Conservation (phyloP, 35 echinoderm and acorn worm species). For the Patiria miniata region DNA sequence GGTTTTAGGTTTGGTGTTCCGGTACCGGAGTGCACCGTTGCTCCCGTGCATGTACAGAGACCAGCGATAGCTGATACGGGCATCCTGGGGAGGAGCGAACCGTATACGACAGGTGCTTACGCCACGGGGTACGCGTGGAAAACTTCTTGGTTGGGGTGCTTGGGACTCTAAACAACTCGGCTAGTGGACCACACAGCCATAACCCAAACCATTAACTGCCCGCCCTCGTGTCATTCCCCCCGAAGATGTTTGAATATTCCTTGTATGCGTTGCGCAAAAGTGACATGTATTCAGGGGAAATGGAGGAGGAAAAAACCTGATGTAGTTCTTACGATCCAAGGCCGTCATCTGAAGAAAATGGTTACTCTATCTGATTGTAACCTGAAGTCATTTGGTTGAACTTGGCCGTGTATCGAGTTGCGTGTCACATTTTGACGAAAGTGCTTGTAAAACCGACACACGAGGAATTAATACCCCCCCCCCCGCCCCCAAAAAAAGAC, state of each 20-base stretch:
- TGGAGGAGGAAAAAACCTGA: not conserved
- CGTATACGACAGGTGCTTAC: not conserved
- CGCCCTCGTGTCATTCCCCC: not conserved
- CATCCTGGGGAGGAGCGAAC: not conserved
- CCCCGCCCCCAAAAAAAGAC: not conserved
- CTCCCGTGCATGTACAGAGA: not conserved
- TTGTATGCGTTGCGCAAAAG: conserved; percentile 9
- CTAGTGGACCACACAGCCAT: conserved; percentile 19
- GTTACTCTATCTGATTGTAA: conserved; percentile 1
- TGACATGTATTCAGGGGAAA: not conserved
- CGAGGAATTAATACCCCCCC: not conserved
- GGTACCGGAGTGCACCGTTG: not conserved
- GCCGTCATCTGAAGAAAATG: not conserved
- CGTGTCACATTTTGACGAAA: not conserved
- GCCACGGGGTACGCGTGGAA: not conserved
- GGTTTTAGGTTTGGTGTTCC: not conserved
- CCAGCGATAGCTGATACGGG: conserved; percentile 1
- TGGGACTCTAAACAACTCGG: conserved; percentile 19
- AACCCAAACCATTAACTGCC: not conserved
- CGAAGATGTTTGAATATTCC: conserved; percentile 28
- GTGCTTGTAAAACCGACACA: not conserved
- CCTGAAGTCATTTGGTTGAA: conserved; percentile 16
- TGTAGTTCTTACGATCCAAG: not conserved
- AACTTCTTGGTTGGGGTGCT: not conserved
- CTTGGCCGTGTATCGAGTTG: conserved; percentile 4